phyloP scores from a whole-genome alignment of 2,797 vertebrate species.

The Varecia variegata region DNA sequence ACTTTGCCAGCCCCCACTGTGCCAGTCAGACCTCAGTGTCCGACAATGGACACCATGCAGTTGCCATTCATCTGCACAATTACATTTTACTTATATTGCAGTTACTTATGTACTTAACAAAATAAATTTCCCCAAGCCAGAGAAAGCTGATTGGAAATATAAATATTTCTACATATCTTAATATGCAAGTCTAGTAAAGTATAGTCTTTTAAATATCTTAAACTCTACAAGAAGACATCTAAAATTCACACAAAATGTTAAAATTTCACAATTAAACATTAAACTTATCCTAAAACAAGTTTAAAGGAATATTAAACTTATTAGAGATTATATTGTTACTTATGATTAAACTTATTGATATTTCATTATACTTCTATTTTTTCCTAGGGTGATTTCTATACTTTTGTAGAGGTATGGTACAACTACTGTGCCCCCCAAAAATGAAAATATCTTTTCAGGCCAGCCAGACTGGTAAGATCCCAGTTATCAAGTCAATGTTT shows the following conservation, averaged over 20 bases:
- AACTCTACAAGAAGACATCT: background rate
- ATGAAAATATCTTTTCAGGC: background rate
- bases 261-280: background rate
- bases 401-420: rapidly evolving
- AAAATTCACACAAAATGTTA: background rate
- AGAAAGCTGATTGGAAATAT: background rate
- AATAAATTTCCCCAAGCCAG: background rate
- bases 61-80: background rate
- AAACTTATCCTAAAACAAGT: background rate
- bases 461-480: background rate
- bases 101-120: background rate
- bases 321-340: background rate
- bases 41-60: background rate
- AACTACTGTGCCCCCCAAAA: background rate
- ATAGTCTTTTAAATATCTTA: background rate
- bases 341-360: background rate
- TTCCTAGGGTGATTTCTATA: background rate
- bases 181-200: background rate
- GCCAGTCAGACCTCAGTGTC: rapidly evolving
- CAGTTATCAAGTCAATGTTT: background rate
- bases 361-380: background rate
- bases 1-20: rapidly evolving
- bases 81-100: background rate
- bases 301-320: background rate
- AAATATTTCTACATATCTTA: background rate